Evolutionary conservation across 1,140 invertebrate genomes (phyloP), one percentile per base, ranked within the genome.

Genomic region (Drosophila suzukii): DNA sequence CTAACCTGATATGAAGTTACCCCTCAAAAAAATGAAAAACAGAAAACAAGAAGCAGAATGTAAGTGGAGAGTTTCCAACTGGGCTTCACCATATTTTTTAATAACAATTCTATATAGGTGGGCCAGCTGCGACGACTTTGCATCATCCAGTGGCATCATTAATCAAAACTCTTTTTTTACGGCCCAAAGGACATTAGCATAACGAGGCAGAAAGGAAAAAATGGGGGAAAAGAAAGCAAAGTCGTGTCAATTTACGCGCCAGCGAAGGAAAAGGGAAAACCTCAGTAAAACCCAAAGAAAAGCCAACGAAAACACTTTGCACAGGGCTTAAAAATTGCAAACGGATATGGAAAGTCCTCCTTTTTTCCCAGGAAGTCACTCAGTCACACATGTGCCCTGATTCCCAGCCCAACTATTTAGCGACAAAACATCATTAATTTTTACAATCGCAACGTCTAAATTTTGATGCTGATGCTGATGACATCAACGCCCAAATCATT

Each of bases 131-230:
- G 65, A 59, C 66, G 43, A 41, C 44, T 80, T 49, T 83, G 44
- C 53, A 20, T 88, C 78, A 76, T 59, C 67, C 41, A 53, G 50
- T 56, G 41, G 44, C 56, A 86, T 88, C 86, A 90, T 90, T 90
- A 90, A 90, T 90, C 86, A 90, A 90, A 90, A 91, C 79, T 83
- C 79, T 90, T 90, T 89, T 73, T 66, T 78, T 75, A 81, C 51
- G 44, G 49, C 27, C 54, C 66, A 61, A 59, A 63, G 60, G 66
- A 89, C 78, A 86, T 86, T 86, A 89, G 84, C 83, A 86, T 86
- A 86, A 80, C 84, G 79, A 89, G 71, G 61, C 61, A 11, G 44
- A 62, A 67, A 54, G n/a, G 24, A 24, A 66, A 20, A 15, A 46
- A 36, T 39, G 15, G 47, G 34, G 54, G 44, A 60, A 58, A 61